Evolutionary conservation across 2,888 invertebrate species (phyloP), one percentile per base, ranked within the genome.

Genomic region (Chydorus sphaericus): DNA sequence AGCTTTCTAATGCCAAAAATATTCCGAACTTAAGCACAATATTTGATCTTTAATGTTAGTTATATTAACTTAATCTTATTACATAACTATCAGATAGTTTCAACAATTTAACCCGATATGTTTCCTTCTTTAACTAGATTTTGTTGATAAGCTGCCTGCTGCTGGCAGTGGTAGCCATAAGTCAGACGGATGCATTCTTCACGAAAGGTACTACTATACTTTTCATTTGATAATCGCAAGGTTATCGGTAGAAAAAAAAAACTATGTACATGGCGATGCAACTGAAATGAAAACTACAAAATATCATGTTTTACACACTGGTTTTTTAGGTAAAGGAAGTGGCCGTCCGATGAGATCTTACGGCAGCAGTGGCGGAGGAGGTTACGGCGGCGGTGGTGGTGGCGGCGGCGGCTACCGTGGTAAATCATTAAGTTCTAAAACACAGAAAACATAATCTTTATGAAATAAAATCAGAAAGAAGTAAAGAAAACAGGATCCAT

Each of bases 171-270:
- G 28, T 44, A 14, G 44, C 44, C 44, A 44, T 44, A 23, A 44
- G 44, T 16, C 23, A 23, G 44, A 44, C 44, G 26, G 44, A 44
- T 26, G 44, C 44, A 26, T 44, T 44, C 44, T 44, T 44, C 44
- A n/a, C n/a, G n/a, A n/a, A n/a, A n/a, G n/a, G n/a, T n/a, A n/a
- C n/a, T n/a, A n/a, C n/a, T n/a, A n/a, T n/a, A n/a, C n/a, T n/a
- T n/a, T n/a, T n/a, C n/a, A n/a, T n/a, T n/a, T n/a, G n/a, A n/a
- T n/a, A n/a, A n/a, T n/a, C n/a, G n/a, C n/a, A n/a, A n/a, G n/a
- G n/a, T n/a, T n/a, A n/a, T n/a, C n/a, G n/a, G n/a, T n/a, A n/a
- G n/a, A n/a, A n/a, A n/a, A n/a, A n/a, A n/a, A n/a, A n/a, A n/a
- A n/a, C n/a, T n/a, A n/a, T n/a, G n/a, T n/a, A n/a, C n/a, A n/a